Evolutionary conservation across 2,888 invertebrate genomes (phyloP), one percentile per base, ranked within the genome.

Genomic region (Ochropleura leucogaster): DNA sequence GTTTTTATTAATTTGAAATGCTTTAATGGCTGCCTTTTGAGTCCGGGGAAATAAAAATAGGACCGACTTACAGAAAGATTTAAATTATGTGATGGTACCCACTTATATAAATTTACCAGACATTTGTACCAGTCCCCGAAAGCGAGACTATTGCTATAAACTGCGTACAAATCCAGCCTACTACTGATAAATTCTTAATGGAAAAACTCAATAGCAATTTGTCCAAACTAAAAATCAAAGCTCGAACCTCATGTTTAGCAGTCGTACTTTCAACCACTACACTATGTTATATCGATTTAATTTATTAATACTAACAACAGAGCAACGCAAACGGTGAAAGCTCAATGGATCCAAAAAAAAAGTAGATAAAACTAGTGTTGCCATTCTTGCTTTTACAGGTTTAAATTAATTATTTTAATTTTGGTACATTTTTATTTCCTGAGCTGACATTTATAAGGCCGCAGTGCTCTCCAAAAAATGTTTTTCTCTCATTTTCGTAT

Each of bases 401-500:
- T 40, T 16, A 59, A 16, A 40, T 16, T 8, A 40, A 40, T 59
- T 16, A 40, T 16, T 40, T 59, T 16, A 59, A 40, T 59, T 40
- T 40, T 40, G 59, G 8, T 16, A 40, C 40, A 40, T 9, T 59
- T 59, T 59, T 40, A 59, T 40, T 59, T 59, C 59, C 40, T 59
- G 40, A 9, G 16, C 9, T 40, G 40, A 40, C 59, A 59, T 59
- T 59, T 40, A 16, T 0, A 40, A 62, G 82, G 84, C 80, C 85
- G 80, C 72, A 63, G 79, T 78, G 72, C 74, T 77, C 82, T 75
- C 84, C 77, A 86, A 87, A 86, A 87, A 88, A 85, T 72, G 78
- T 87, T 85, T 88, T 88, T 89, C 83, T 84, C 86, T 87, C 84
- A 88, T 90, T 90, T 89, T 84, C 85, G 87, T 90, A 84, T 80